These are phyloP conservation scores for Scyliorhinus canicula DNA, from an alignment of 2,797 vertebrate genomes.

Conservation along the genomic window DNA sequence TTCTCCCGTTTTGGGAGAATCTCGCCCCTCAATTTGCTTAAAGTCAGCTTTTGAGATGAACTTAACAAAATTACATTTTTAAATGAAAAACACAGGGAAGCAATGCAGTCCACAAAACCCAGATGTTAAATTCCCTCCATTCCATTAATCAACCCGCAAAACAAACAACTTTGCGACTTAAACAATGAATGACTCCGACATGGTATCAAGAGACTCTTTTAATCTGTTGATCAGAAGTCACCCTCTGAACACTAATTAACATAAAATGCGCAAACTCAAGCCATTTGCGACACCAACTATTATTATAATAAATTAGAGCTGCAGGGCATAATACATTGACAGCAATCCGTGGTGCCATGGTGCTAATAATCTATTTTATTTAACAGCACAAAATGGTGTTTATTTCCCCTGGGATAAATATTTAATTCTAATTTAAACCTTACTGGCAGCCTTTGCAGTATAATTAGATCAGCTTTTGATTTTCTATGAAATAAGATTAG, in stretches of 20 bases:
- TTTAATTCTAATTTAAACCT: slow-evolving; percentile 4
- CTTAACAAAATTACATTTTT: background rate
- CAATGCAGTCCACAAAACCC: background rate
- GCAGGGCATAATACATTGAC: background rate
- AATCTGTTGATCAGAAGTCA: background rate
- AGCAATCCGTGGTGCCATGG: background rate
- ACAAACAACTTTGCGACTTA: background rate
- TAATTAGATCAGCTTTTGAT: background rate
- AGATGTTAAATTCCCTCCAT: background rate
- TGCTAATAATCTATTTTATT: slow-evolving; percentile 12
- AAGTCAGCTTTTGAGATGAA: background rate
- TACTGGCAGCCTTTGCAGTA: background rate
- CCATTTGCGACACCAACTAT: background rate
- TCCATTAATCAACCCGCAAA: background rate
- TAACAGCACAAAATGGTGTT: background rate
- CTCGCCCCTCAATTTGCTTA: background rate
- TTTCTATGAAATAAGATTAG: slow-evolving; percentile 14
- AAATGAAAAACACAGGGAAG: background rate
- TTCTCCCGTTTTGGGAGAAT: too few relatives aligned
- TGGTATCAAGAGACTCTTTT: background rate
- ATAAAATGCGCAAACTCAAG: background rate
- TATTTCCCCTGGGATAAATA: slow-evolving; percentile 15
- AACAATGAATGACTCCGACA: background rate
- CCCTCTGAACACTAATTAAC: background rate
- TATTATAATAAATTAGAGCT: background rate